phyloP scores from a whole-genome alignment of 2,113 vertebrate species.

The Sarotherodon lohbergeri region DNA sequence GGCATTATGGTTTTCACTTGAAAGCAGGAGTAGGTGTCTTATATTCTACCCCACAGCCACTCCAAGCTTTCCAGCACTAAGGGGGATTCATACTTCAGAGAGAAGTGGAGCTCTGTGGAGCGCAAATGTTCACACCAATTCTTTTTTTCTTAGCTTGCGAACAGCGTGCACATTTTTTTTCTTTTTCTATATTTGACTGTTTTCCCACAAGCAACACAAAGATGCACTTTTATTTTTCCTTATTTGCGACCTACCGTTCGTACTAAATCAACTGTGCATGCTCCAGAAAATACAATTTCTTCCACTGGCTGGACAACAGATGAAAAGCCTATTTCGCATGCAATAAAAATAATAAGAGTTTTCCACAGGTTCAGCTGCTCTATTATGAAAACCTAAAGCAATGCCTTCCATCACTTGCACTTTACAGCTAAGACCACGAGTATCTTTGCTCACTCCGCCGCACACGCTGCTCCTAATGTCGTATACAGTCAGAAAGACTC shows the following conservation, averaged over 20 bases:
- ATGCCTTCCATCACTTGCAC: neutral
- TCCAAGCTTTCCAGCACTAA: neutral
- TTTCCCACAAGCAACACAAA: neutral
- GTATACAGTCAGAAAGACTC: neutral
- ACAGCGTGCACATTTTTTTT: neutral
- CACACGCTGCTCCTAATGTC: neutral
- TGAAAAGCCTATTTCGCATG: slow-evolving; percentile 19
- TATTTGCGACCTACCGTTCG: neutral
- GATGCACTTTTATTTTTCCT: neutral
- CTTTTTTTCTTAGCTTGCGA: neutral
- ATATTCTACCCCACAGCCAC: slow-evolving; percentile 7
- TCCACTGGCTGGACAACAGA: slow-evolving; percentile 15
- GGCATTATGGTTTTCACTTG: neutral
- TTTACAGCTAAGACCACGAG: neutral
- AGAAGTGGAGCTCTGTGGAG: neutral
- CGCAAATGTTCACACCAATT: neutral
- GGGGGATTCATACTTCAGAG: slow-evolving; percentile 18
- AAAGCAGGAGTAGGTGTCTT: neutral
- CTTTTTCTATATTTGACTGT: neutral
- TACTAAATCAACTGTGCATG: slow-evolving; percentile 13
- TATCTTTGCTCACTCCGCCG: neutral
- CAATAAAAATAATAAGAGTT: neutral
- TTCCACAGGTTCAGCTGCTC: neutral
- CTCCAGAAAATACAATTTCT: neutral
- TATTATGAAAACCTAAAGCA: neutral